Base-by-base conservation (phyloP, 2,113 vertebrate species). In the Tenebrosternarchus preto region DNA sequence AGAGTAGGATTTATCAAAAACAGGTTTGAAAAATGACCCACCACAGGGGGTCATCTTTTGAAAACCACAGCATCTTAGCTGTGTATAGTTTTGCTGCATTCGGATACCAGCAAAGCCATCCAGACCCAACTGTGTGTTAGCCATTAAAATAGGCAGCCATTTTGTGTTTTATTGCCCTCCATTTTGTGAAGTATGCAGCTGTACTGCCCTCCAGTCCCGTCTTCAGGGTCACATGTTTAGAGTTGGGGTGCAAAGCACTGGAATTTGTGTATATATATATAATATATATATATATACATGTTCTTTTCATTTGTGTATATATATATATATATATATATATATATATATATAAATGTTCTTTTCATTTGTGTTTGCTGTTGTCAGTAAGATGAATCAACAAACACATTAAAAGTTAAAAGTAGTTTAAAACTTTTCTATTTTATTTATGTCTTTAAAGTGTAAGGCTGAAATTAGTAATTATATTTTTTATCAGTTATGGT, bases 91-190 rank as follows among this genome's bases (percentile, higher is more conserved):
- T 33, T 16, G 6, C n/a, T 33, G 17, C 63, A 7, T 66, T 66
- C 16, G 33, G 27, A 25, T 36, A 27, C 25, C 20, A 77, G 81
- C 17, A 66, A 61, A 67, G n/a, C 71, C 55, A 78, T 73, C 73
- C 39, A 46, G 64, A 57, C 55, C 79, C 80, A 81, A 80, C 81
- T 86, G 22, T 59, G 67, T 76, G 24, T 33, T 36, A 39, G 72
- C 33, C 77, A 22, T 76, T 80, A 56, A 39, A 63, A 81, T 39
- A 50, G 93, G 93, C 89, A 84, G 91, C 92, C 93, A 93, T 94
- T 94, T 94, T 94, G 92, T 93, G 86, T 56, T 85, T 85, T 82
- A 77, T 76, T 88, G 88, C 85, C 91, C 71, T 90, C 93, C 92
- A 94, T 93, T 92, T 93, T 94, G 90, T 94, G 84, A 85, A 59